phyloP scores from a whole-genome alignment of 2,888 invertebrate species.

The Cheiracanthium punctorium region DNA sequence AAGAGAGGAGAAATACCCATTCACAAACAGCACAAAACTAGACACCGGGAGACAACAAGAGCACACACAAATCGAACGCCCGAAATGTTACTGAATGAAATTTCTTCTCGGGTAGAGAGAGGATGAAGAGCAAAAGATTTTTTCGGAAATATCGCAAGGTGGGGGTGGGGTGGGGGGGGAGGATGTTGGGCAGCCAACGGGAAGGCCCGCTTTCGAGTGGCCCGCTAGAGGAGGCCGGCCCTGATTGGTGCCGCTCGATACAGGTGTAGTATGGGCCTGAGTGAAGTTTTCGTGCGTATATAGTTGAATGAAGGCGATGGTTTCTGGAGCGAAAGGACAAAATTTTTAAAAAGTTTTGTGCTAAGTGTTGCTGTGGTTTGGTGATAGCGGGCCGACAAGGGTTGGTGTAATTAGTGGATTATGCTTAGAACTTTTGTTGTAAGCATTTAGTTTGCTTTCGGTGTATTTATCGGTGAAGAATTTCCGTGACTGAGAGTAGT shows the following conservation, averaged over 20 bases:
- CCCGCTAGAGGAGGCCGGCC: background rate
- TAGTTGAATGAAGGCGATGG: no score
- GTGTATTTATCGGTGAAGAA: no score
- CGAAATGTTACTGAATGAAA: background rate
- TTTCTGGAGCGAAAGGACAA: no score
- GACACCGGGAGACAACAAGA: background rate
- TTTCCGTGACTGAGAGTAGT: no score
- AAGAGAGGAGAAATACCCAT: no score
- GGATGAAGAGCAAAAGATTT: conserved; percentile 11
- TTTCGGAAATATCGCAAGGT: background rate
- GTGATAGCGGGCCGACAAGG: no score
- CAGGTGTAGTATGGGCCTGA: background rate
- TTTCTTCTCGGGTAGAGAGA: background rate
- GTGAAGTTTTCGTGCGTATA: no score
- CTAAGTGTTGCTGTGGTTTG: no score
- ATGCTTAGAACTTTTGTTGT: no score
- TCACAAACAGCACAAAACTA: background rate
- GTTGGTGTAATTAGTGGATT: no score
- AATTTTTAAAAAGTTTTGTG: no score
- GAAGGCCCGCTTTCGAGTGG: background rate
- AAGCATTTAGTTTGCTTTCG: no score
- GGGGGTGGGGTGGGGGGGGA: background rate
- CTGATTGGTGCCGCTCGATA: background rate
- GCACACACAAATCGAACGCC: background rate
- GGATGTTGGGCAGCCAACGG: background rate